Base-by-base conservation (phyloP, 2,888 invertebrate species). In the Acronicta leporina region DNA sequence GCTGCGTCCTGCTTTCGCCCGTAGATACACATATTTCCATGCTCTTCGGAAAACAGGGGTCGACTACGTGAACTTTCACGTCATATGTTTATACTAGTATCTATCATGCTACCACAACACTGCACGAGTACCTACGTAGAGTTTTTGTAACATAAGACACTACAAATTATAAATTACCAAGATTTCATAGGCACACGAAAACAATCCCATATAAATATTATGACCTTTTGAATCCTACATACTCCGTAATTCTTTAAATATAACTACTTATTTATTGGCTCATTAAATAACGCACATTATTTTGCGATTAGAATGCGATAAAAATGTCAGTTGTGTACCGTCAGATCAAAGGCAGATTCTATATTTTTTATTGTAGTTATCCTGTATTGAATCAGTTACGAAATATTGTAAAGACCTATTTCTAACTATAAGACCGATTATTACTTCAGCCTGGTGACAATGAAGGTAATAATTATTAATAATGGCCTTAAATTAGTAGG, bases 31-130 rank as follows among this genome's bases (percentile, higher is more conserved):
- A 82, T 92, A 87, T 85, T 81, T 85, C 86, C 82, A 71, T 83
- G 74, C 85, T 86, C 79, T 86, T 89, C 90, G 83, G 84, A 85
- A 91, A 91, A 89, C 86, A 84, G 88, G 90, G 91, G 89, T 87
- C 84, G 90, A 86, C 82, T 87, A 90, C 90, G 89, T 92, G 88
- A 92, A 92, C 91, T 92, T 91, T 92, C 89, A 89, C 88, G 83
- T 92, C 90, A 90, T 91, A 89, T 89, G 87, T 85, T 88, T 83
- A 84, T 89, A 86, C 83, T 81, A 47, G 59, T 86, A 85, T 82
- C 80, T 80, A 80, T 78, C 73, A 68, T 52, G 65, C 67, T 65
- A 74, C 57, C 46, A 55, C 55, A 55, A 71, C 63, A 66, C 69
- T 66, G 69, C 58, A 56, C 48, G 45, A 45, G 13, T 13, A 35